Evolutionary conservation across 2,113 vertebrate genomes (phyloP), one percentile per base, ranked within the genome.

Genomic region (Xerus inauris): DNA sequence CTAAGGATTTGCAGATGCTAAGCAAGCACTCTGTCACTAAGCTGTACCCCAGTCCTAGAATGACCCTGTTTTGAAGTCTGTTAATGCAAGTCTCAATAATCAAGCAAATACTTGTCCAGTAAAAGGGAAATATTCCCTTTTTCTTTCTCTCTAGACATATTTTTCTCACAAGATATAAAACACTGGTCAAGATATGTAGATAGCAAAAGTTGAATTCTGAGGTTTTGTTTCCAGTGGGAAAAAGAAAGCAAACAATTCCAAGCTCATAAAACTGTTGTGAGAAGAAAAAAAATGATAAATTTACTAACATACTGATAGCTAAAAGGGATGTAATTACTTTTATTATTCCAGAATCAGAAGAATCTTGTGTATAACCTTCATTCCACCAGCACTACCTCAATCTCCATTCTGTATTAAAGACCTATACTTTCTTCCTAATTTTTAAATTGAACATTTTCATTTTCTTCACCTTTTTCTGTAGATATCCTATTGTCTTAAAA

Each of bases 321-420:
- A 24, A 81, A 6, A 72, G 20, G 4, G 65, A 30, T 42, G 28
- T 5, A 24, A 12, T 49, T 40, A 42, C 73, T 54, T 4, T 24
- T n/a, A 17, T 0, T 5, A 4, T 40, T 24, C 11, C 20, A 62
- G 51, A 64, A 73, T 42, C 42, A 32, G 2, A 28, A 62, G 64
- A 65, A 32, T 45, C 3, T 24, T 51, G 20, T 5, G 16, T 9
- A 17, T 1, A 20, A 26, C 10, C 13, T 22, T 3, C 12, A 30
- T 2, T 35, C 1, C 3, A 38, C 3, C 8, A 64, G 7, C 28
- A 28, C 5, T 26, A 1, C 57, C 7, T 9, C 24, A 17, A 11
- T 87, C 65, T 72, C 51, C 8, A n/a, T n/a, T 65, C 24, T 47
- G 35, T 1, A 38, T 24, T 49, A 8, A 54, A 10, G 8, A 77